Evolutionary conservation across 2,113 vertebrate species (phyloP).

Genomic region (Siphamia tubifer): DNA sequence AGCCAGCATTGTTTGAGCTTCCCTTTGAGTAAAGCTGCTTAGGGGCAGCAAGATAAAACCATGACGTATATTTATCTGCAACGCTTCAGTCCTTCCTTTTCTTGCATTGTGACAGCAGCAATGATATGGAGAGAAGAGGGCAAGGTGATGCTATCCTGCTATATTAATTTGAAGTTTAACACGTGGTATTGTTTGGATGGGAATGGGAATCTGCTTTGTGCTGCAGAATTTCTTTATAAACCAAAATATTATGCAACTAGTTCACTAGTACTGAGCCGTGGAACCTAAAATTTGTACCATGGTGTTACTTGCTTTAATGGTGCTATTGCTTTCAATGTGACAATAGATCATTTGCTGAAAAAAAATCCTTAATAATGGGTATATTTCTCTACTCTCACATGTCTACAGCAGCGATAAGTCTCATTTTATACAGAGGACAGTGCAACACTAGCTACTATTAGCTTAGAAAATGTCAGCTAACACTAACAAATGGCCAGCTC

Average conservation of each 20-base stretch:
- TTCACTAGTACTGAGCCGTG: slow-evolving; percentile 19
- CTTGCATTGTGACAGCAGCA: slow-evolving; percentile 46
- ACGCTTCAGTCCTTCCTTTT: slow-evolving; percentile 62
- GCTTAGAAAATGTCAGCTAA: no score
- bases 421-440: no score
- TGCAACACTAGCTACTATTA: no score
- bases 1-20: slow-evolving; percentile 66
- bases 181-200: slow-evolving; percentile 21
- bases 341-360: no score
- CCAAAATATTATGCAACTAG: slow-evolving; percentile 35
- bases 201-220: slow-evolving; percentile 18
- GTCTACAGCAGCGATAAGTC: no score
- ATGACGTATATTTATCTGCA: slow-evolving; percentile 61
- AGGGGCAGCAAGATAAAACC: slow-evolving; percentile 67
- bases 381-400: no score
- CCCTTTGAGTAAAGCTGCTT: slow-evolving; percentile 72
- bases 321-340: no score
- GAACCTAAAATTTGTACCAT: no score
- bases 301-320: no score
- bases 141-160: slow-evolving; percentile 51
- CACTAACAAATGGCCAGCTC: no score
- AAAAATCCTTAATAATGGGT: no score
- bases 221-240: slow-evolving; percentile 33
- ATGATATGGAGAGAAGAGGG: slow-evolving; percentile 38
- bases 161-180: slow-evolving; percentile 52